Evolutionary conservation across 2,113 vertebrate species (phyloP), one percentile per base, ranked within the genome.

Genomic region (Sorex fumeus): DNA sequence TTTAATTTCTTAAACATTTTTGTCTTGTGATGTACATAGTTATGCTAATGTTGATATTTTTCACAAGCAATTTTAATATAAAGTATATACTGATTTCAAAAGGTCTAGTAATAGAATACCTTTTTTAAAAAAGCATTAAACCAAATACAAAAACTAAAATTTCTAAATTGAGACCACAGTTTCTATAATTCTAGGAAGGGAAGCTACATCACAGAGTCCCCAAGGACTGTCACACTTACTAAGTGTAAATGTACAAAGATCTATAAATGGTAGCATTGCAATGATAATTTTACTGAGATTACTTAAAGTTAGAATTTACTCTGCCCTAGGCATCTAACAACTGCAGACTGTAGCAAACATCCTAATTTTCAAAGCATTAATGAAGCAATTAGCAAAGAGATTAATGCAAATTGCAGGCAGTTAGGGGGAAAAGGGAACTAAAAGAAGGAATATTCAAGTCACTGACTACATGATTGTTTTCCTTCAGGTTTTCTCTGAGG

Each of bases 311-410:
- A 84, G 19, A 80, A 91, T 93, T 81, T 60, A 75, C 53, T 88
- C 32, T 91, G 30, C 40, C 53, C 75, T 82, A 88, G 72, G 67
- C 45, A 91, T 47, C 32, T 84, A 74, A 69, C 57, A 88, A 87
- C 13, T 87, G 12, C 11, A 78, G 50, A 74, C n/a, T 72, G 64
- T 40, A 87, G 80, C 32, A 91, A 94, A 83, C 30, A 91, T 77
- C 7, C 66, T 87, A 93, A 66, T 74, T 90, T 95, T 27, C 69
- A 94, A 90, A 72, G 64, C 50, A 90, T 93, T 88, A 94, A 93
- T 92, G 69, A 95, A 94, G 62, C 36, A 90, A 76, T 93, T 95
- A 90, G 30, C 47, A 82, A 84, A 91, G 30, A 94, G 28, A 90
- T 71, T 40, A 92, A 89, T 84, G 53, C 70, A 93, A 85, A 86